Base-by-base conservation (phyloP, 2,797 vertebrate species). In the Smutsia temminckii region DNA sequence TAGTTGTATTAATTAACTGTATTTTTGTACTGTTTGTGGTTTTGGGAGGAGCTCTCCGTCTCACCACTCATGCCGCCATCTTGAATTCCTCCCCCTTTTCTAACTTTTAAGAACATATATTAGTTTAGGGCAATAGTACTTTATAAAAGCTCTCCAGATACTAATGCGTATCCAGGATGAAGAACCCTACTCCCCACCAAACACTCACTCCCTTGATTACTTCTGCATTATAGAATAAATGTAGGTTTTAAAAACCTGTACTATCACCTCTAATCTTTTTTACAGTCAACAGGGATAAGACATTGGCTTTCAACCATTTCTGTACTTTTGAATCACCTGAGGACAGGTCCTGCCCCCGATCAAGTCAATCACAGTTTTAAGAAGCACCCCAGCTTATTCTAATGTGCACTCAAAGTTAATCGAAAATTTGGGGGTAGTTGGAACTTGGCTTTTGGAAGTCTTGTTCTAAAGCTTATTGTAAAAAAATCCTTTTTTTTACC, bases 401-500 rank as follows among this genome's bases (percentile, higher is more conserved):
- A 66, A 88, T 95, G 40, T 85, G 40, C 17, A 83, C 2, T 78
- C 25, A 78, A 34, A 29, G 3, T 85, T 87, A 46, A 53, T 77
- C 95, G 78, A 93, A 92, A 93, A 37, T 55, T 84, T 40, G 32
- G 9, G 1, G 5, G 40, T 77, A 92, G 40, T 64, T 93, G 51
- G 16, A 53, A 3, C 7, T 84, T 81, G 17, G 85, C 40, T 80
- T 95, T 85, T 79, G 51, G 5, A 85, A 61, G 14, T 53, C 21
- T 10, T 63, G 37, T 88, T 93, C 86, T 86, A 89, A 89, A 91
- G 11, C 21, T 94, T 91, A 46, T 53, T 85, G n/a, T 88, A 34
- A 92, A 93, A 12, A 66, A 81, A 90, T 92, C 51, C 0, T 29
- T 93, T 96, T 93, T 96, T 96, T 85, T 53, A 90, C 98, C 98